Evolutionary conservation across 2,113 vertebrate genomes (phyloP), one percentile per base, ranked within the genome.

Genomic region (Corynorhinus townsendii): DNA sequence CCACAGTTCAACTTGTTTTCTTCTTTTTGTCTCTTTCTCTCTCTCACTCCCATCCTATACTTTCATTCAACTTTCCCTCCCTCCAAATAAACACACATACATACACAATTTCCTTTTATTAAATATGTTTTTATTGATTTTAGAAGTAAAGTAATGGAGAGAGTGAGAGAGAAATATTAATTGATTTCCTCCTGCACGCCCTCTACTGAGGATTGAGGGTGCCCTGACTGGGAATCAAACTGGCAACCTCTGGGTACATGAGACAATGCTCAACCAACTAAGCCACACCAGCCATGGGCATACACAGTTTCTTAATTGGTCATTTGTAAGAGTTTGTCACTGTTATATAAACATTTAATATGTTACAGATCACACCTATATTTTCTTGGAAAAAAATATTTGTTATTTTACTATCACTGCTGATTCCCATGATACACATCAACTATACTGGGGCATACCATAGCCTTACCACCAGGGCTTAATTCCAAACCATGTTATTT

Each of bases 1-100:
- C 8, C 19, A 73, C 10, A 72, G 35, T 96, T 86, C 4, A 56
- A 54, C 64, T 73, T 94, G 4, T 81, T 82, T 90, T 87, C 3
- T 95, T 59, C 43, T 62, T 91, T 59, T 43, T 62, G 1, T 73
- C 30, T 89, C 12, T 40, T 11, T 76, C 9, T 68, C 20, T 76
- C 10, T 89, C 6, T 17, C 64, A 89, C 19, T 77, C 16, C 52
- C 33, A 69, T 68, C 26, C 38, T 24, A 28, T 2, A 26, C 1
- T 77, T 88, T 69, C 72, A 33, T 82, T 76, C 35, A 1, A 30
- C 15, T 47, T 66, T n/a, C 22, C 33, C 43, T 83, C 14, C 49
- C 6, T 56, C 33, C 12, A 45, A 54, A 75, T 69, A 72, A 16
- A 54, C 8, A 52, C 26, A 91, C 45, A 62, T 64, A 7, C 24